Base-by-base conservation (phyloP, 2,888 invertebrate species). In the Geotrupes spiniger region DNA sequence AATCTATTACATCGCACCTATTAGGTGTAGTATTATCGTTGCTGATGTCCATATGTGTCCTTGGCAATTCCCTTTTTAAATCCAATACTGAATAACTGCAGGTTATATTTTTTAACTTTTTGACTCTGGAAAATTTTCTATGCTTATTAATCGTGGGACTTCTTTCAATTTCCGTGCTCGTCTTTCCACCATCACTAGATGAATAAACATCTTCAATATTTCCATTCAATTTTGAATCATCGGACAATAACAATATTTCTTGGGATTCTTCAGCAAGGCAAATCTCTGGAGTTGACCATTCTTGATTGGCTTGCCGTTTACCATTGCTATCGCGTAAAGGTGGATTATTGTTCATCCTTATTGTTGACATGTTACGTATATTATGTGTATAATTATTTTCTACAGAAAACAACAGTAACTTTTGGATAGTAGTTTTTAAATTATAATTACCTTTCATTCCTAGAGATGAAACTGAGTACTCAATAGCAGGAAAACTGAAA, bases 61-160 rank as follows among this genome's bases (percentile, higher is more conserved):
- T 12, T n/a, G 9, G 11, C 9, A 14, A 17, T 21, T 25, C 33
- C 6, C 17, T 42, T 2, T 28, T 39, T 36, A 36, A 12, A 10
- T n/a, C 26, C 16, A 46, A 26, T 16, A 40, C 10, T 12, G 41
- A 36, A 36, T 36, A 36, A 46, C 40, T 46, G 1, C 6, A 11
- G 27, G 11, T 36, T 15, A n/a, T 5, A n/a, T 41, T 31, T 27
- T 41, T 40, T 31, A 27, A 27, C 25, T n/a, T 33, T 17, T 36
- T 46, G 2, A 31, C 10, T 36, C 42, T 45, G 2, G 14, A 37
- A 31, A 37, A 33, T 9, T 50, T 45, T 11, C 14, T 14, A 9
- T 12, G 12, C 25, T 31, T 50, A 25, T 45, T 41, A 8, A 50
- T 15, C 33, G 41, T 50, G 14, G 50, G 50, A 50, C 50, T 47